Evolutionary conservation across 2,113 vertebrate genomes (phyloP), one percentile per base, ranked within the genome.

Genomic region (Zingel zingel): DNA sequence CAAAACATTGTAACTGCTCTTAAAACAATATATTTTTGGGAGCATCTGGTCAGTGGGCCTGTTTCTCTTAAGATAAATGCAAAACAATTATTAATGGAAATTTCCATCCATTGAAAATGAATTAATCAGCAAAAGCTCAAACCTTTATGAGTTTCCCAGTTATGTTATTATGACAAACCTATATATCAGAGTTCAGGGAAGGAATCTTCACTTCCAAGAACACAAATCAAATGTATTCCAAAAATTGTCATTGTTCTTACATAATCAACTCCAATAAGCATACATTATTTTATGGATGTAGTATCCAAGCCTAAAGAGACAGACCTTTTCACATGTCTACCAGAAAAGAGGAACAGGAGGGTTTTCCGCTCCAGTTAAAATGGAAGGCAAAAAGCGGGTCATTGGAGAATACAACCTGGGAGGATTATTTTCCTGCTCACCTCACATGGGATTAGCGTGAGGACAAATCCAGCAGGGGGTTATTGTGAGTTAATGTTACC

Each of bases 391-490:
- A 45, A 43, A 36, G 39, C 8, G 16, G 82, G 25, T 83, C 86
- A 74, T 3, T 21, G 16, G 63, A 85, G 69, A 57, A 58, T 54
- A 61, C 48, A 66, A 27, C 50, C 61, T 47, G 69, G 56, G 51
- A 69, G 3, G 18, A 13, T 71, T 77, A 58, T 70, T 56, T 76
- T 70, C 70, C 66, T 12, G 0, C n/a, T 85, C 77, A 53, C n/a
- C 23, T 70, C 68, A 66, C 68, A 66, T 36, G 66, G 30, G 74
- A 80, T 85, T 68, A 78, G 43, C 0, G 0, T 25, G 36, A 74
- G 85, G 80, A 83, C 71, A 83, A 63, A 82, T 77, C 77, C 80
- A 79, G 67, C 73, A 39, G 33, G 54, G 27, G 73, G 58, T n/a
- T 54, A 57, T 18, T 14, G 64, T 64, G 66, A 90, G 68, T 77